Percentiles rank a stretch among this genome's conserved stretches.
Conservation (phyloP, 2,113 vertebrate species). For the Ochotona princeps region DNA sequence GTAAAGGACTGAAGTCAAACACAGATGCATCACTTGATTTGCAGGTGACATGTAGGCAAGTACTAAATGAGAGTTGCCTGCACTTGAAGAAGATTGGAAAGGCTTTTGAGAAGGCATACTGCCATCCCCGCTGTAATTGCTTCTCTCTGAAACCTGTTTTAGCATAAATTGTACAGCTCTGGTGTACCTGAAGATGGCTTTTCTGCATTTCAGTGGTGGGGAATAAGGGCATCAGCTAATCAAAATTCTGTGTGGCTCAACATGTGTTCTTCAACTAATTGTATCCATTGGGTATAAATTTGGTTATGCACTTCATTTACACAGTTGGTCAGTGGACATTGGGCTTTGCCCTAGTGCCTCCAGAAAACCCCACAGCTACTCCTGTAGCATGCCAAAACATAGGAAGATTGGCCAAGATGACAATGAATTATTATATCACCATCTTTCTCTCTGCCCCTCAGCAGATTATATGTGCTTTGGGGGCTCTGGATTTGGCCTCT, state of each 20-base stretch:
- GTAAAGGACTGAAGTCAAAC: neutral
- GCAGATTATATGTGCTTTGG: neutral
- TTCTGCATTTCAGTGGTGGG: neutral
- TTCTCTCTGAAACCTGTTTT: neutral
- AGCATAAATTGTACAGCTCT: neutral
- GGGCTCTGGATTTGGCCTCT: neutral
- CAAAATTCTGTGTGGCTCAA: neutral
- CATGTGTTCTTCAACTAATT: neutral
- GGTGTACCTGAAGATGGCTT: neutral
- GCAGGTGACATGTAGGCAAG: neutral
- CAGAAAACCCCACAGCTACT: neutral
- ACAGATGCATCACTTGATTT: neutral
- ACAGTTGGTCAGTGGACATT: neutral
- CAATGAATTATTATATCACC: neutral
- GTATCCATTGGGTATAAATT: neutral
- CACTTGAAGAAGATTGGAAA: neutral
- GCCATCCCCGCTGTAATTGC: accelerated
- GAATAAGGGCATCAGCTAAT: neutral
- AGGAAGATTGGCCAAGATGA: neutral
- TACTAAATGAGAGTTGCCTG: neutral
- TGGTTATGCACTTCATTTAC: neutral
- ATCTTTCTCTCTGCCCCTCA: neutral
- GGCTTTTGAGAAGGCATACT: neutral
- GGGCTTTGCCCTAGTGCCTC: neutral
- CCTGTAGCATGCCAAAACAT: neutral